Evolutionary conservation across 2,888 invertebrate genomes (phyloP), one percentile per base, ranked within the genome.

Genomic region (Hirtodrosophila alboralis): DNA sequence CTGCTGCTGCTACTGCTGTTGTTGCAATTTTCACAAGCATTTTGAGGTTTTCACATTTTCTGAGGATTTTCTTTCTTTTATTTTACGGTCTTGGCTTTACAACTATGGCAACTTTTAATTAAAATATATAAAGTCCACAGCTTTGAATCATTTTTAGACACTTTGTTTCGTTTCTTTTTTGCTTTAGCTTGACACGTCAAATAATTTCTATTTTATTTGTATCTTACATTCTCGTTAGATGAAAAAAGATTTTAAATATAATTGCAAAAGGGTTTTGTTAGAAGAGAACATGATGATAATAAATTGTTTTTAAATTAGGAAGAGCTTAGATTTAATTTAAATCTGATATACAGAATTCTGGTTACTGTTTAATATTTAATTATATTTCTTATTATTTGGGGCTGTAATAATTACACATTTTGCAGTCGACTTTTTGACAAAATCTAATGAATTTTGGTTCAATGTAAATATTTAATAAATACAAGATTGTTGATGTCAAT

Each of bases 31-130:
- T 37, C 43, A 18, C 36, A 53, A 52, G 74, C 69, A 58, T 76
- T 66, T 62, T 58, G 44, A 37, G 53, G 67, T 31, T 69, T 76
- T 61, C 56, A 43, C 53, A 48, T 57, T 73, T 56, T 47, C 28
- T 30, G 36, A 21, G 31, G 56, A 43, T 62, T 62, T 58, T 28
- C 51, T 53, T 57, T 28, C 36, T 34, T 57, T 38, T 38, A 36
- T 58, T 59, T 60, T 38, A 44, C 28, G 53, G 40, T 27, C 44
- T 65, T 67, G 41, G 18, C 60, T 75, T 47, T 54, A 77, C 64
- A 59, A 76, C 80, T 83, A 83, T 79, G 80, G 76, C 54, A 76
- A 76, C 76, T 60, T 76, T 75, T 78, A 78, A 78, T 78, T 78
- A 78, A 79, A 75, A 79, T 56, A 40, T 57, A 30, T 48, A 54